Percentiles rank a stretch among this genome's conserved stretches.
These are phyloP conservation scores for Amphiprion percula DNA, from an alignment of 2,113 vertebrate species.

Conservation along the genomic window DNA sequence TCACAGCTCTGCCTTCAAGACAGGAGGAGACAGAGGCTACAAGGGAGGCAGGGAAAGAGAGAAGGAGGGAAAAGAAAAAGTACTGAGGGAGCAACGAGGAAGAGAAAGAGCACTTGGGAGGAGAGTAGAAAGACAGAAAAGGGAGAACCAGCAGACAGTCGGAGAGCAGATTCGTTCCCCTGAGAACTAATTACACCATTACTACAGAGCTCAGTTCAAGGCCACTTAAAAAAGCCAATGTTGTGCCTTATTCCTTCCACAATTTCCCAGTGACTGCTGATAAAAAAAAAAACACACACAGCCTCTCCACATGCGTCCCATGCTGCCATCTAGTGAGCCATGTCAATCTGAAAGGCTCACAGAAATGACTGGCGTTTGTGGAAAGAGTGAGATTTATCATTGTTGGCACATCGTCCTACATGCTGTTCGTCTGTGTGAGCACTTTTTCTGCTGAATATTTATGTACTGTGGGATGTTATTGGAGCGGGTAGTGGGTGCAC, in stretches of 20 bases:
- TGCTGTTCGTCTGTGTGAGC: too few relatives aligned
- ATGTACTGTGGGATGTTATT: neutral
- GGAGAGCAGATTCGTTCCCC: constrained; percentile 32
- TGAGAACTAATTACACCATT: constrained; percentile 62
- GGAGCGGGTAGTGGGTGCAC: too few relatives aligned
- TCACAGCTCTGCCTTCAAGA: neutral
- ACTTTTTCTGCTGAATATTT: neutral
- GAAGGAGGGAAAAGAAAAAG: neutral
- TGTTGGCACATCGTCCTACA: neutral
- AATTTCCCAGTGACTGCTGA: neutral
- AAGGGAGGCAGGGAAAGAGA: neutral
- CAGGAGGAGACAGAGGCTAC: neutral
- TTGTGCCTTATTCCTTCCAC: constrained; percentile 10
- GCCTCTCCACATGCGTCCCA: neutral
- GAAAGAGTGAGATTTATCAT: neutral
- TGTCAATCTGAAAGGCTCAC: neutral
- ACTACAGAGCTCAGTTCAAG: constrained; percentile 52
- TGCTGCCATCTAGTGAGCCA: constrained; percentile 25
- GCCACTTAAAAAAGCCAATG: constrained; percentile 36
- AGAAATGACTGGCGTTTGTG: too few relatives aligned
- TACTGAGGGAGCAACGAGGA: neutral
- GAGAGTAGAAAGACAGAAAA: neutral
- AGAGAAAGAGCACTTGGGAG: constrained; percentile 1
- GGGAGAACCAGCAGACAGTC: constrained; percentile 20
- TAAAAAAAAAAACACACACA: constrained; percentile 4